A percentile compares a stretch with the other conserved stretches of the same genome.
These are phyloP conservation scores for Brachyistius frenatus DNA, from an alignment of 2,113 vertebrate species.

Conservation along the genomic window DNA sequence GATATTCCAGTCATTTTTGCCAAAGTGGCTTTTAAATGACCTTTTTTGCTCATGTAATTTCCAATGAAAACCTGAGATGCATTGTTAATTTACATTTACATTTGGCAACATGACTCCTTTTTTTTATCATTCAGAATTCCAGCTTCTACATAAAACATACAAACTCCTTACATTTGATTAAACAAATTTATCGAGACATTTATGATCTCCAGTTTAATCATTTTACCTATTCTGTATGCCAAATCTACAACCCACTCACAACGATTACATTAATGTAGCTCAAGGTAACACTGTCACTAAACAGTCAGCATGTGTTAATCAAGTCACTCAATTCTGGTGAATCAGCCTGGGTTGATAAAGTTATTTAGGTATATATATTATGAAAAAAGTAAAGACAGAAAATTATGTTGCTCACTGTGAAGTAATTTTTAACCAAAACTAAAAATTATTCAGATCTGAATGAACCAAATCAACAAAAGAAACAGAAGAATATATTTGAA, in stretches of 20 bases:
- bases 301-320: conserved; percentile 22
- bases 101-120: conserved; percentile 28
- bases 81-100: conserved; percentile 58
- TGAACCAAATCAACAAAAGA: conserved; percentile 39
- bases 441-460: conserved; percentile 37
- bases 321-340: conserved; percentile 36
- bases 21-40: conserved; percentile 54
- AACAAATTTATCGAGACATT: conserved; percentile 2
- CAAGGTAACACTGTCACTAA: conserved; percentile 19
- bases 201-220: conserved; percentile 25
- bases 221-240: background rate
- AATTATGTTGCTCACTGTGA: conserved; percentile 3
- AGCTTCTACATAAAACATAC: conserved; percentile 10
- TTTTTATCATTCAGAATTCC: background rate
- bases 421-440: conserved; percentile 13
- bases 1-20: conserved; percentile 53
- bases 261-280: conserved; percentile 34
- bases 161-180: background rate
- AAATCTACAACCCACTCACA: conserved; percentile 23
- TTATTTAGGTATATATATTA: conserved; percentile 20
- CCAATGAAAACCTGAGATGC: conserved; percentile 49
- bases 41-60: conserved; percentile 54
- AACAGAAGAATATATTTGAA: no score
- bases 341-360: conserved; percentile 17
- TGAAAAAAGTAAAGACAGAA: conserved; percentile 15